Evolutionary conservation across 2,113 vertebrate genomes (phyloP).

Genomic region (Genyomyrus donnyi): DNA sequence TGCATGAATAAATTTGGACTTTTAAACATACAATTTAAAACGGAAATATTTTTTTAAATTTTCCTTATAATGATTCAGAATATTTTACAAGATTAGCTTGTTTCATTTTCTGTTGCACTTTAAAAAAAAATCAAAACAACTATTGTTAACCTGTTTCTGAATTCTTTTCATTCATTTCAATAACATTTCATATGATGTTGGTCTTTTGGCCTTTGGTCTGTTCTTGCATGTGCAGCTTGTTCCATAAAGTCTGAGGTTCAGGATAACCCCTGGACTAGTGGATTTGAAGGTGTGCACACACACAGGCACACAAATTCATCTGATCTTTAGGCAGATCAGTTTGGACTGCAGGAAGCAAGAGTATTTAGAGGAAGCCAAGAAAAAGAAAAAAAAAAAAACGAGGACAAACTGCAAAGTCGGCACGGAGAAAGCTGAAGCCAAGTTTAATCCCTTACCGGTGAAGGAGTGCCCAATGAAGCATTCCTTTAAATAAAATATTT

Average conservation of each 20-base stretch:
- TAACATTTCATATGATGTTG: neutral
- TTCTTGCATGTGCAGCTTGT: neutral
- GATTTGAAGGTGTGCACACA: neutral
- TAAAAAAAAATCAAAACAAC: neutral
- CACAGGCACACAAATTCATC: neutral
- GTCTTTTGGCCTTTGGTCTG: neutral
- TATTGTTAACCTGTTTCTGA: neutral
- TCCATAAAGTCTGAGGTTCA: neutral
- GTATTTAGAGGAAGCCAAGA: neutral
- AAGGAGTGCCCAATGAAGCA: neutral
- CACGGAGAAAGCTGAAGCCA: neutral
- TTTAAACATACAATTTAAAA: neutral
- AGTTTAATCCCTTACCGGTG: neutral
- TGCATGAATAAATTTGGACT: neutral
- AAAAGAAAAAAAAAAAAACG: neutral
- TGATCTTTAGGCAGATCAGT: neutral
- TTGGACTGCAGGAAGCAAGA: neutral
- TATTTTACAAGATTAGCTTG: neutral
- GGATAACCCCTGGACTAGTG: neutral
- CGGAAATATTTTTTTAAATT: neutral
- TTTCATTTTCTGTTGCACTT: neutral
- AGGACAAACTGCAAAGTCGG: neutral
- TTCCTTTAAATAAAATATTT: neutral
- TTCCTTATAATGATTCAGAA: neutral
- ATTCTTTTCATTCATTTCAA: neutral